Evolutionary conservation across 2,113 vertebrate species (phyloP).

Genomic region (Lonchura striata): DNA sequence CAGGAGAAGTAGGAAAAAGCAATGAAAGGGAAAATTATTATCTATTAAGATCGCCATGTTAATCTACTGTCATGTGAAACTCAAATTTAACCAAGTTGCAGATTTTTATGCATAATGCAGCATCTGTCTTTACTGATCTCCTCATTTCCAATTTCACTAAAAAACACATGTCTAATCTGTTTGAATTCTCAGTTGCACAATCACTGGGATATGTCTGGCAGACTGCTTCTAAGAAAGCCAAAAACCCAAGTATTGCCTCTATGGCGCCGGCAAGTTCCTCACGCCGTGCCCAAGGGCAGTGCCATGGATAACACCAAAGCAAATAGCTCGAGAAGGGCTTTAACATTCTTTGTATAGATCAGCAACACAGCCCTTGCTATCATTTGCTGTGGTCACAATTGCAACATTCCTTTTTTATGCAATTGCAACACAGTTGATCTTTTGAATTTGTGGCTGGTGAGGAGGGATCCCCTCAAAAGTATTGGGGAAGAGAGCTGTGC

Average conservation of each 20-base stretch:
- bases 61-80: neutral
- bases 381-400: neutral
- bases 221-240: neutral
- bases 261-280: neutral
- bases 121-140: slow-evolving; percentile 36
- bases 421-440: neutral
- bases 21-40: neutral
- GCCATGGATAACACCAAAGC: neutral
- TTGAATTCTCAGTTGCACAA: slow-evolving; percentile 23
- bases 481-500: neutral
- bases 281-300: neutral
- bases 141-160: slow-evolving; percentile 25
- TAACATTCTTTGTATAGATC: neutral
- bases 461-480: neutral
- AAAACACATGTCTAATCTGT: slow-evolving; percentile 43
- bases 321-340: neutral
- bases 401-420: neutral
- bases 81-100: neutral
- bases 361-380: neutral
- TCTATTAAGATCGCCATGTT: neutral
- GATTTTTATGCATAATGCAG: slow-evolving; percentile 1
- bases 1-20: neutral
- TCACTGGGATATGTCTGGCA: neutral
- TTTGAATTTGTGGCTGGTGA: neutral
- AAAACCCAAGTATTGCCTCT: neutral